phyloP scores from a whole-genome alignment of 1,140 invertebrate species.

The Teleogryllus occipitalis region DNA sequence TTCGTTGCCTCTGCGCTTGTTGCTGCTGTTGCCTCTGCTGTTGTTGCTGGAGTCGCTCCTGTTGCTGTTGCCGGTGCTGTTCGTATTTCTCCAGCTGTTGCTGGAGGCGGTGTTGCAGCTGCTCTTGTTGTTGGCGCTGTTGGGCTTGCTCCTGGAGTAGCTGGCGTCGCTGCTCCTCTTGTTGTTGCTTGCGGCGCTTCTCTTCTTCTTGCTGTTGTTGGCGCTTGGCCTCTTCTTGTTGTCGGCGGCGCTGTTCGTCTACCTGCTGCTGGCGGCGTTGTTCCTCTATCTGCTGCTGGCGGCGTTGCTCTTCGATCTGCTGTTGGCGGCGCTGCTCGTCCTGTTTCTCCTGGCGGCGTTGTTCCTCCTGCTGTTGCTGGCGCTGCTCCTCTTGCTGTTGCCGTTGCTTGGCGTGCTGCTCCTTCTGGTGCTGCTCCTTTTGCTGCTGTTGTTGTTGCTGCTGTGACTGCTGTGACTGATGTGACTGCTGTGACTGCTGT shows the following conservation, averaged over 20 bases:
- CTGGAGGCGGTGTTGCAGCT: constrained; percentile 6
- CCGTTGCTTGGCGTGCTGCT: constrained; percentile 6
- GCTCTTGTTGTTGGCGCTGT: constrained; percentile 11
- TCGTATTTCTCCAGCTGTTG: constrained; percentile 29
- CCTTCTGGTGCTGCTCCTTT: constrained; percentile 10
- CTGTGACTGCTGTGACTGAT: constrained; percentile 10
- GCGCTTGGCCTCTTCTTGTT: background rate
- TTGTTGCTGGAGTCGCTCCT: constrained; percentile 22
- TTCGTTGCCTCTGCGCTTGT: background rate
- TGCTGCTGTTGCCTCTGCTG: constrained; percentile 12
- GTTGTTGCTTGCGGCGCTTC: constrained; percentile 11
- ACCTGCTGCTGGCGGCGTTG: background rate
- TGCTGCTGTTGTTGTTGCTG: background rate
- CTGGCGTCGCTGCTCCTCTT: constrained; percentile 12
- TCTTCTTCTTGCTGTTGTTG: constrained; percentile 17
- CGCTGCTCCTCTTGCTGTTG: constrained; percentile 29
- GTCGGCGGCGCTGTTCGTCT: background rate
- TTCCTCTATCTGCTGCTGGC: background rate
- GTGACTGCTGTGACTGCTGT: constrained; percentile 12
- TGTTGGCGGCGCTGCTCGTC: constrained; percentile 5
- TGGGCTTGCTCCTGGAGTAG: background rate
- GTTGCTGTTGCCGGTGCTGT: constrained; percentile 25
- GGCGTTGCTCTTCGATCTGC: background rate
- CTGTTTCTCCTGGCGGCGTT: constrained; percentile 12
- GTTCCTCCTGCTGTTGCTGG: constrained; percentile 23